Evolutionary conservation across 2,113 vertebrate species (phyloP).

Genomic region (Rhinogobius similis): DNA sequence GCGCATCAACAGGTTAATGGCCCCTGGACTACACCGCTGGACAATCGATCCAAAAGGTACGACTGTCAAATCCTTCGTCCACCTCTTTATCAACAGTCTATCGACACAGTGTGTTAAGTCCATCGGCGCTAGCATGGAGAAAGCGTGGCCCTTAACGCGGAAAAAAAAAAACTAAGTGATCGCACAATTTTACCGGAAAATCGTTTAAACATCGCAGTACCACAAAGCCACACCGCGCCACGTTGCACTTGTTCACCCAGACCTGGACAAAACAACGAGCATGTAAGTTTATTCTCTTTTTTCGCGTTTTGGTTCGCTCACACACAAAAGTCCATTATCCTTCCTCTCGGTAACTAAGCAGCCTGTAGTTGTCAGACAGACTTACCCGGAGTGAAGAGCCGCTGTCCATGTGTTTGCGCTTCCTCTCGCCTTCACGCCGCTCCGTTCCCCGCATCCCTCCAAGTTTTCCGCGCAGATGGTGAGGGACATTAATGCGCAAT

Average conservation of each 20-base stretch:
- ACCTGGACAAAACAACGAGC: neutral
- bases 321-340: neutral
- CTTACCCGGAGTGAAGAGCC: conserved; percentile 51
- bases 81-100: neutral
- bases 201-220: no score
- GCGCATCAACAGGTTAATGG: conserved; percentile 39
- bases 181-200: neutral
- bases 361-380: neutral
- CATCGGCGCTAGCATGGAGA: neutral
- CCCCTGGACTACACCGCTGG: neutral
- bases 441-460: conserved; percentile 34
- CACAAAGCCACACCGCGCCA: neutral
- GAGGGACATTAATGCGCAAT: conserved; percentile 34
- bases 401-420: conserved; percentile 49
- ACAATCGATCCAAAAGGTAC: conserved; percentile 16
- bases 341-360: neutral
- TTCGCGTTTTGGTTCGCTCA: no score
- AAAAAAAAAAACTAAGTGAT: no score
- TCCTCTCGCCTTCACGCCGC: conserved; percentile 10
- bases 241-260: neutral
- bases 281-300: neutral
- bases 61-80: conserved; percentile 12
- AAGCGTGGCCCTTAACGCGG: neutral
- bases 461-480: conserved; percentile 55
- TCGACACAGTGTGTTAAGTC: neutral